These are phyloP conservation scores for Leptinotarsa peninsularis DNA, from an alignment of 2,888 invertebrate genomes.

Conservation along the genomic window DNA sequence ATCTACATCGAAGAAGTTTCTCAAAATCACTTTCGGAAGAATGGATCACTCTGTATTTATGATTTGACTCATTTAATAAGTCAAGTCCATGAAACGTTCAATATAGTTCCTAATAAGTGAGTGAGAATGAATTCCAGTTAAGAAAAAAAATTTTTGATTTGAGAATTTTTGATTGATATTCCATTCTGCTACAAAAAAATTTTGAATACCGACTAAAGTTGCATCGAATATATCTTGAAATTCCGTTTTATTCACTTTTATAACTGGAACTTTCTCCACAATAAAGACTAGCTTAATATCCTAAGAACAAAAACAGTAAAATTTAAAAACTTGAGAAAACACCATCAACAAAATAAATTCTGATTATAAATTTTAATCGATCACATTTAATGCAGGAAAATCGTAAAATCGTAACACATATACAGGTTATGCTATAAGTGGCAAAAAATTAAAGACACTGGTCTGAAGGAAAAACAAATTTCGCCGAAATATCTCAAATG, in stretches of 20 bases:
- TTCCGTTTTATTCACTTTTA: conserved; percentile 8
- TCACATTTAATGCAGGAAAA: conserved; percentile 49
- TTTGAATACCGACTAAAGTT: not conserved
- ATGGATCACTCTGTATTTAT: conserved; percentile 22
- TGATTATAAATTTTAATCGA: conserved; percentile 41
- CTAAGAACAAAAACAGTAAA: conserved; percentile 48
- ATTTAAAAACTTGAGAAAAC: conserved; percentile 46
- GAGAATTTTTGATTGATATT: conserved; percentile 24
- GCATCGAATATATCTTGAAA: not conserved
- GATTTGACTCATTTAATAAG: conserved; percentile 55
- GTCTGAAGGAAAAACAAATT: not conserved
- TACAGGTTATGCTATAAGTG: conserved; percentile 23
- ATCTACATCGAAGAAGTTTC: not conserved
- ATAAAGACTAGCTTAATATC: conserved; percentile 57
- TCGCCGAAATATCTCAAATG: not conserved
- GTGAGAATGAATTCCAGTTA: conserved; percentile 27
- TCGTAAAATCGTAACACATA: conserved; percentile 24
- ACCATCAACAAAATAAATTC: conserved; percentile 43
- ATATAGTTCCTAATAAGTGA: conserved; percentile 26
- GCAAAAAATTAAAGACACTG: not conserved
- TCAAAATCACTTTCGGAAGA: conserved; percentile 7
- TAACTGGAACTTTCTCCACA: conserved; percentile 42
- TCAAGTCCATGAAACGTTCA: conserved; percentile 49
- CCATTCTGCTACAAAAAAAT: conserved; percentile 14
- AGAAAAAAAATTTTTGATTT: conserved; percentile 14